Base-by-base conservation (phyloP, 1,140 invertebrate species). In the Polypedilum vanderplanki region DNA sequence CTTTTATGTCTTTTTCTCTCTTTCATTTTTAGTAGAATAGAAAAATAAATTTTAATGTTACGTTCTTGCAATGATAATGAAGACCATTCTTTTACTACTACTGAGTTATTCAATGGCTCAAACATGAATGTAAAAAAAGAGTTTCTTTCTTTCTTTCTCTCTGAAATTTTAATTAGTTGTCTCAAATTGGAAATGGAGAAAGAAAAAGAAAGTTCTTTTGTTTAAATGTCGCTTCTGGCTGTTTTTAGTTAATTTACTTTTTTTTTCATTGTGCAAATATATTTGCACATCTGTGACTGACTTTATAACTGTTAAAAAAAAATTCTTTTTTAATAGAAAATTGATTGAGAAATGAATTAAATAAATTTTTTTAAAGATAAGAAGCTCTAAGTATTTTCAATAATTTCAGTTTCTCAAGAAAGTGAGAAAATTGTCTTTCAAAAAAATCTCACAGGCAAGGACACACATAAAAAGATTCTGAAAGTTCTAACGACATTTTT, bases 181-280 rank as follows among this genome's bases (percentile, higher is more conserved):
- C 46, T 57, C 41, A 15, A 15, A 57, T n/a, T 57, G 46, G 46
- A 57, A 33, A 57, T 57, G n/a, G 46, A 57, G 12, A 57, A 57
- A 57, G n/a, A 57, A 57, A 57, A 57, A n/a, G 46, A 57, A 5
- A 57, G 15, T 57, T 57, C 46, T 57, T 57, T 46, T 57, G 12
- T 57, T 57, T 15, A n/a, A 12, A 57, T 15, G 46, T 4, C 15
- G 41, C 46, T 57, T 57, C 12, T 57, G n/a, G 46, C 46, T 57
- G n/a, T n/a, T 57, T 57, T 57, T 57, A 57, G 46, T n/a, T 57
- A 57, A 57, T 57, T 57, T 57, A 57, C n/a, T 57, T 57, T 57
- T 33, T n/a, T 5, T 33, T 33, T 33, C 24, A 33, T 33, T 33
- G 24, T 33, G 24, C 24, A 33, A 33, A 33, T 33, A 33, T 33